A percentile compares a stretch with the other conserved stretches of the same genome.
phyloP scores from a whole-genome alignment of 2,888 invertebrate species.

The Alsophila aescularia region DNA sequence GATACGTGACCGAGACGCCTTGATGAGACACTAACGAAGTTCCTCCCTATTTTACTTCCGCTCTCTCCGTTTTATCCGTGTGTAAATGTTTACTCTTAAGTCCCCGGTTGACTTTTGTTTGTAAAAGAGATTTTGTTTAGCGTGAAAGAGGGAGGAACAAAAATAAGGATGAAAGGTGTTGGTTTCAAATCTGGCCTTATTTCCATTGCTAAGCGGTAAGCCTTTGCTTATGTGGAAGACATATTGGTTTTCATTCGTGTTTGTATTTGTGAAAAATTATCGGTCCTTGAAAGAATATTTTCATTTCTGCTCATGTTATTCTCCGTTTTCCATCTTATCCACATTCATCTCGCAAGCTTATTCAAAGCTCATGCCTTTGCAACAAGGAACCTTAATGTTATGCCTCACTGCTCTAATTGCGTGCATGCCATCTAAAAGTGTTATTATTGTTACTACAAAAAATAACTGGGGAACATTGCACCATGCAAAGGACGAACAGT shows the following conservation, averaged over 20 bases:
- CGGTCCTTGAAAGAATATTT: not conserved
- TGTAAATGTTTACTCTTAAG: constrained; percentile 36
- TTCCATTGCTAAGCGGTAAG: constrained; percentile 18
- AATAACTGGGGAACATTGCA: constrained; percentile 18
- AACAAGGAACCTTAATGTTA: constrained; percentile 1
- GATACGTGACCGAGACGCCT: no score
- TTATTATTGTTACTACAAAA: constrained; percentile 32
- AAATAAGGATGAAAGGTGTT: constrained; percentile 25
- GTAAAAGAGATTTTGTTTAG: constrained; percentile 29
- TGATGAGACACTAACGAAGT: constrained; percentile 52
- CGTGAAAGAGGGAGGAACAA: constrained; percentile 14
- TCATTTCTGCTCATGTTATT: no score
- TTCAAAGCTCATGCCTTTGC: no score
- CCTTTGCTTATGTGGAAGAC: constrained; percentile 13
- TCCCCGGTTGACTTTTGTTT: constrained; percentile 31
- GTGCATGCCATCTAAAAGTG: constrained; percentile 20
- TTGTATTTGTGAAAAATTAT: not conserved
- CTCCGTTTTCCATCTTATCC: no score
- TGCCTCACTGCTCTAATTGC: constrained; percentile 17
- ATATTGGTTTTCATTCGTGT: constrained; percentile 11
- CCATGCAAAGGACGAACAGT: constrained; percentile 43
- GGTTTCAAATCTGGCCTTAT: constrained; percentile 4
- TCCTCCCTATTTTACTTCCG: constrained; percentile 47
- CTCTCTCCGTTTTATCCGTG: constrained; percentile 22
- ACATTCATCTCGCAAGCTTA: not conserved